Evolutionary conservation across 2,797 vertebrate genomes (phyloP), one percentile per base, ranked within the genome.

Genomic region (Knipowitschia caucasica): DNA sequence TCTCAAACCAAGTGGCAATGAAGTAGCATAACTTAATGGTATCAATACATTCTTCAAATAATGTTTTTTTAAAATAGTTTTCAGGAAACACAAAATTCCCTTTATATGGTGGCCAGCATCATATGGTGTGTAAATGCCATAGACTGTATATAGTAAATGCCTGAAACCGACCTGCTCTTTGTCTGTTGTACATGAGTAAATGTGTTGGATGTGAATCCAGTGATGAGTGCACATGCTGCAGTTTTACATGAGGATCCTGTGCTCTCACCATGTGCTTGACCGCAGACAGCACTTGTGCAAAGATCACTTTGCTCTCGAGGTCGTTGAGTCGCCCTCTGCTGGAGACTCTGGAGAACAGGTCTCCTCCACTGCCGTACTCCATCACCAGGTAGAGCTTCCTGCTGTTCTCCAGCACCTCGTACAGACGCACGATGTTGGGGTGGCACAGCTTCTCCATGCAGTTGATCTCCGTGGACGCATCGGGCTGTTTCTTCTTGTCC

Each of bases 301-400:
- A 92, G 36, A 89, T 64, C 61, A 88, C 56, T 44, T 90, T 92
- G 59, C 81, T 61, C 50, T 92, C 89, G 51, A 83, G 49, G 56
- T 92, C 84, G 0, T 77, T 74, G 1, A 92, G 81, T 15, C 78
- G 85, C 57, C 91, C 91, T 42, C 83, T 89, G 55, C 57, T 87
- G 80, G 75, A 86, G 73, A 92, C 74, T 23, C 83, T 65, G 14
- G 88, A 85, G 74, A 87, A 91, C 39, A 92, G 86, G 56, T 92
- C 90, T 45, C 91, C 91, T 2, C 89, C 80, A 2, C 76, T 90
- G 62, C 89, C 91, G 0, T 92, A 92, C 78, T 92, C 91, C 88
- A 90, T 90, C 40, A 84, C 82, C 53, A 92, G 74, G 62, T 92
- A 86, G 25, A 91, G 35, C 52, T 77, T 85, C 63, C 82, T 84